Base-by-base conservation (phyloP, 2,888 invertebrate species). In the Drosophila incognita region DNA sequence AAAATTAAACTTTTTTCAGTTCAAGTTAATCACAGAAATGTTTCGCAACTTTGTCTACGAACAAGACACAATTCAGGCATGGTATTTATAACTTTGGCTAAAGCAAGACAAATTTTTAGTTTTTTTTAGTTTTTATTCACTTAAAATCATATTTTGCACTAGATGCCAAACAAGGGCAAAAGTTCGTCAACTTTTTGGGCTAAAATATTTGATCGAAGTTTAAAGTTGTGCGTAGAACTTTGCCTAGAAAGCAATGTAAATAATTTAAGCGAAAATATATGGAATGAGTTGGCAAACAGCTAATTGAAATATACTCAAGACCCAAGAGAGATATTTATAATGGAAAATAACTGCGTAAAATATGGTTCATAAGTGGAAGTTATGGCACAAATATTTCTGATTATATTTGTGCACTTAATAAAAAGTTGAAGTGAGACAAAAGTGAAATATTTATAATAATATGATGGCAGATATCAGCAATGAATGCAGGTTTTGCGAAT, bases 91-190 rank as follows among this genome's bases (percentile, higher is more conserved):
- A 46, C 15, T 46, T 46, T 2, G 6, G 46, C 21, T 15, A 8
- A 24, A 8, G 24, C 1, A 46, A 46, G 24, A 15, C 56, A 29
- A 40, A 57, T 18, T 42, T 11, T 31, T 24, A 46, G 7, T 7
- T 24, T 68, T 24, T 48, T 48, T 29, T 29, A 29, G 29, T 29
- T 29, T 29, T 29, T 29, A 29, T 29, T 29, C 0, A 54, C 48
- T 54, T 68, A 35, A 68, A 68, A 49, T 68, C 69, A 69, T 58
- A 46, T n/a, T 68, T 58, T 58, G 52, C 49, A 58, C 66, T 53
- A 46, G 36, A 46, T 21, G 68, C 40, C 56, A 49, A 40, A 38
- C 24, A 58, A 29, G 42, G 8, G 8, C 15, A 15, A 24, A 69
- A 69, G 51, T 69, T 57, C 46, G 21, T 10, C 21, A 67, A 66